These are phyloP conservation scores for Cheilosia urbana DNA, from an alignment of 2,888 invertebrate species.

Conservation along the genomic window DNA sequence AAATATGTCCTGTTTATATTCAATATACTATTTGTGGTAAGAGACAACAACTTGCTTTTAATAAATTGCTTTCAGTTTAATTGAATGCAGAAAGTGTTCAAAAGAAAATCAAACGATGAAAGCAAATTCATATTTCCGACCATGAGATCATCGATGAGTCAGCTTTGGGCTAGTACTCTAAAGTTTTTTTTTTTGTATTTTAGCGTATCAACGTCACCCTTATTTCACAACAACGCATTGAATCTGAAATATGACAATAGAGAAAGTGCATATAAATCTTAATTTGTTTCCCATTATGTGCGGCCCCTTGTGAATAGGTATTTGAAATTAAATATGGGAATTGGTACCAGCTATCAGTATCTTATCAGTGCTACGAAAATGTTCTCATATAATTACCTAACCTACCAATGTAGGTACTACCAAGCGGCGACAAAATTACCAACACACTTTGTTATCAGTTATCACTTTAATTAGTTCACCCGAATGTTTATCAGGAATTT, in stretches of 20 bases:
- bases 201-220: background rate
- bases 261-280: background rate
- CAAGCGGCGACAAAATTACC: too few species aligned
- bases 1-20: conserved; percentile 93
- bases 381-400: background rate
- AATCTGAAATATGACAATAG: background rate
- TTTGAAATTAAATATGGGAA: background rate
- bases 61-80: background rate
- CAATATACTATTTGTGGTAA: conserved; percentile 91
- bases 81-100: too few species aligned
- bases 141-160: conserved; percentile 49
- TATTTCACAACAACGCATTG: background rate
- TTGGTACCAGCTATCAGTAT: background rate
- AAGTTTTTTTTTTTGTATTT: background rate
- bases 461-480: conserved; percentile 17
- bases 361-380: background rate
- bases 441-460: conserved; percentile 1
- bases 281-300: background rate
- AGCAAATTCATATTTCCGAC: background rate
- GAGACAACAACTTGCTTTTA: conserved; percentile 78
- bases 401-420: too few species aligned
- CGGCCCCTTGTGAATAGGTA: background rate
- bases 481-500: conserved; percentile 1
- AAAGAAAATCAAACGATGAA: too few species aligned
- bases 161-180: background rate